Evolutionary conservation across 2,113 vertebrate genomes (phyloP).

Genomic region (Uria aalge): DNA sequence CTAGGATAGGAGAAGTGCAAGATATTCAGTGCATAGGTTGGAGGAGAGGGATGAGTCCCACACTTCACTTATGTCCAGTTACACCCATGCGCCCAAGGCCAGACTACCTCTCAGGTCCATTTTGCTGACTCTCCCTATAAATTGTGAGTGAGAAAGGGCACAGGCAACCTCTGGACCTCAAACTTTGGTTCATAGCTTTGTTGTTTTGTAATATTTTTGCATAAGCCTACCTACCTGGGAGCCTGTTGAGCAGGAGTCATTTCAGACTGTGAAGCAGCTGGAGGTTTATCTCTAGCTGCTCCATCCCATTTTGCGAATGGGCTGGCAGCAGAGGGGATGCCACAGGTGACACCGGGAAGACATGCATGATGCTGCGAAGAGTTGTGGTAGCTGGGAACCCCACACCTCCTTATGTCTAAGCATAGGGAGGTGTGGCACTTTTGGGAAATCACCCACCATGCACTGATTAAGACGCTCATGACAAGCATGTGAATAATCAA

Average conservation of each 20-base stretch:
- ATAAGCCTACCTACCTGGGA: background rate
- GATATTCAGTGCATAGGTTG: background rate
- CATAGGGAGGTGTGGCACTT: background rate
- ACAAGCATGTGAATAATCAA: background rate
- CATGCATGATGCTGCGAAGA: rapidly evolving
- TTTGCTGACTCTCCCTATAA: background rate
- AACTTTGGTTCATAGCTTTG: background rate
- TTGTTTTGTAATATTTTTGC: background rate
- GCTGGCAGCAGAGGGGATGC: background rate
- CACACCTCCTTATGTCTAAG: background rate
- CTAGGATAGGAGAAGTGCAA: background rate
- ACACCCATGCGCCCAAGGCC: background rate
- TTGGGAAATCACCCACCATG: background rate
- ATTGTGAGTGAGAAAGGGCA: background rate
- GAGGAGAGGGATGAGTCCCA: background rate
- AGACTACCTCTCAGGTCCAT: background rate
- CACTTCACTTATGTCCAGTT: background rate
- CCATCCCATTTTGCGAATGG: background rate
- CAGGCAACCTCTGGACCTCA: background rate
- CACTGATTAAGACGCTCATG: background rate
- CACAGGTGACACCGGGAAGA: rapidly evolving
- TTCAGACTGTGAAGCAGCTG: background rate
- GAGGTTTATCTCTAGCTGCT: background rate
- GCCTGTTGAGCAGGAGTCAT: background rate
- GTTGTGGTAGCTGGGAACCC: background rate